These are phyloP conservation scores for Calliphora vicina DNA, from an alignment of 1,140 invertebrate species.

Conservation along the genomic window DNA sequence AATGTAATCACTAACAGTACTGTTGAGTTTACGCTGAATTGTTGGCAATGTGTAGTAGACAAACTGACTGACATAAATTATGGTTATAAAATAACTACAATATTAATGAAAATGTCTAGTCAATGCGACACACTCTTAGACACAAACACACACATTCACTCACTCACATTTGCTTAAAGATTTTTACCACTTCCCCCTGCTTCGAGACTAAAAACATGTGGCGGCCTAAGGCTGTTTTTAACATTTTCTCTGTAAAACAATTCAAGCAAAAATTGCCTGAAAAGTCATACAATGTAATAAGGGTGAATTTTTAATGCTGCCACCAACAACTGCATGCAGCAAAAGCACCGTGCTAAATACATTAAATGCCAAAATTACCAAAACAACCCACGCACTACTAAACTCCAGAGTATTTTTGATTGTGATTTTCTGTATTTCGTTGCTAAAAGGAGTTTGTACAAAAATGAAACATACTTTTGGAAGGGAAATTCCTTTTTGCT, in stretches of 20 bases:
- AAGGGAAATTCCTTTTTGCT: no score
- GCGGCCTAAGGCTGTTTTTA: constrained; percentile 11
- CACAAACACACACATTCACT: neutral
- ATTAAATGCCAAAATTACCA: neutral
- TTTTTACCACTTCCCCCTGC: neutral
- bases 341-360: neutral
- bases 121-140: neutral
- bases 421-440: neutral
- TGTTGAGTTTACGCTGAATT: neutral
- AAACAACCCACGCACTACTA: neutral
- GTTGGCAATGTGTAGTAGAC: constrained; percentile 16
- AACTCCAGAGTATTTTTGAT: neutral
- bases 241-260: neutral
- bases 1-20: neutral
- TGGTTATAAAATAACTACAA: constrained; percentile 16
- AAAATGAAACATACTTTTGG: neutral
- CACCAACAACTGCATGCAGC: neutral
- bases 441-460: neutral
- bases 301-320: neutral
- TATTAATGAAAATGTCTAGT: constrained; percentile 3
- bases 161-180: no score
- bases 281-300: neutral
- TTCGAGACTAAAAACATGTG: neutral
- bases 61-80: constrained; percentile 33
- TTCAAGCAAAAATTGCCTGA: neutral